A percentile compares a stretch with the other conserved stretches of the same genome.
Evolutionary conservation across 2,888 invertebrate genomes (phyloP).

Genomic region (Uropetala carovei): DNA sequence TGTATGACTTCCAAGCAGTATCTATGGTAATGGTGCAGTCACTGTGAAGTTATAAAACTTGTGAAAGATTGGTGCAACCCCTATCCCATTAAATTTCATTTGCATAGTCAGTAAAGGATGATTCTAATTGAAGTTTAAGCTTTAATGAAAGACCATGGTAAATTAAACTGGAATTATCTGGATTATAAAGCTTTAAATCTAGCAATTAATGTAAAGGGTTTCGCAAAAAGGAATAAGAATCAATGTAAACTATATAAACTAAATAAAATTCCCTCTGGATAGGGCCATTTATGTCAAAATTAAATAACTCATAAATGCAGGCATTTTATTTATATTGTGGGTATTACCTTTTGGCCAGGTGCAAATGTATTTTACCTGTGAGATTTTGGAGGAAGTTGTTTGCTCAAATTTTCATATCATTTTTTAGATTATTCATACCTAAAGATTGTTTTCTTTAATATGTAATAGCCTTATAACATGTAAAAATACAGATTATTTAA

Average conservation of each 20-base stretch:
- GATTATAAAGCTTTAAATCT: conserved; percentile 48
- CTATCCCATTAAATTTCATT: conserved; percentile 33
- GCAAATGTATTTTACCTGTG: background rate
- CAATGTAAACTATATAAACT: conserved; percentile 37
- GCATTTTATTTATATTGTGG: conserved; percentile 57
- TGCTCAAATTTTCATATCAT: conserved; percentile 61
- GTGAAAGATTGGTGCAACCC: conserved; percentile 18
- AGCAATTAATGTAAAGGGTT: conserved; percentile 35
- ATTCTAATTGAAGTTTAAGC: conserved; percentile 28
- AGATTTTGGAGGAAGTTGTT: conserved; percentile 23
- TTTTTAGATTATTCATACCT: conserved; percentile 10
- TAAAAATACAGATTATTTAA: conserved; percentile 14
- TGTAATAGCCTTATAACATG: background rate
- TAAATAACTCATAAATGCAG: conserved; percentile 39
- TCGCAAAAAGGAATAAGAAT: conserved; percentile 33
- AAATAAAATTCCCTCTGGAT: conserved; percentile 52
- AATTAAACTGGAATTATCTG: conserved; percentile 4
- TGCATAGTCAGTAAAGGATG: conserved; percentile 36
- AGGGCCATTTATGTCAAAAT: conserved; percentile 36
- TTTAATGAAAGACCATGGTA: conserved; percentile 33
- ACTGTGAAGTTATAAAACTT: conserved; percentile 17
- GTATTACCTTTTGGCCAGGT: background rate
- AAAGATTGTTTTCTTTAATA: background rate
- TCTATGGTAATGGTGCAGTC: conserved; percentile 55
- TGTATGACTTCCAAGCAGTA: conserved; percentile 50